Evolutionary conservation across 2,888 invertebrate genomes (phyloP).

Genomic region (Mimumesa dahlbomi): DNA sequence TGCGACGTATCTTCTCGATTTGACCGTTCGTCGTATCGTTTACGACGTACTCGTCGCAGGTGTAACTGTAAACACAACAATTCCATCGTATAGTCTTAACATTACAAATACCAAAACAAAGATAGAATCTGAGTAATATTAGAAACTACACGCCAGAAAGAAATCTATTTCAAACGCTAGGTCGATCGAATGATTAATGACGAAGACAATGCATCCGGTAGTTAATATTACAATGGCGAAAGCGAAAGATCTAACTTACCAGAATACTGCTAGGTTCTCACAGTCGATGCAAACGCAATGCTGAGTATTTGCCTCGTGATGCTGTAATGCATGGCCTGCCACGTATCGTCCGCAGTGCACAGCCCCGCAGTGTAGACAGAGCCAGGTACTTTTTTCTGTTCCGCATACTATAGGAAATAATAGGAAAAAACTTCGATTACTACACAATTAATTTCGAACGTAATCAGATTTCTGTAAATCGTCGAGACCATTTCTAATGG

Average conservation of each 20-base stretch:
- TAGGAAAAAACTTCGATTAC: no score
- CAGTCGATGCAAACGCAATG: conserved; percentile 91
- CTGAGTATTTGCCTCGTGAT: conserved; percentile 83
- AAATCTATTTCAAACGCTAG: no score
- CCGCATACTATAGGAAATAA: conserved; percentile 85
- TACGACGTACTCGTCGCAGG: conserved; percentile 90
- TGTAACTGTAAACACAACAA: conserved; percentile 83
- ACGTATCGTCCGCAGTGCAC: conserved; percentile 90
- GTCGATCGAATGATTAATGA: neutral
- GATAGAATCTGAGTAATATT: no score
- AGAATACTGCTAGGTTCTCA: conserved; percentile 87
- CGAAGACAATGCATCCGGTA: neutral
- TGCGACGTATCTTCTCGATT: conserved; percentile 83
- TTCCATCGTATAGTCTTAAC: no score
- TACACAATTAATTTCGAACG: no score
- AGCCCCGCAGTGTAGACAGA: conserved; percentile 88
- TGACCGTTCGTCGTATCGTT: conserved; percentile 85
- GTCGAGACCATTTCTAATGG: no score
- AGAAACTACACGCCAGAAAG: neutral
- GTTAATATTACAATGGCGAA: conserved; percentile 19
- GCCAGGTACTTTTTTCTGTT: conserved; percentile 86
- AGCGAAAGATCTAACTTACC: conserved; percentile 81
- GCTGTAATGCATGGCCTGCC: conserved; percentile 88
- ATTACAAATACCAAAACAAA: no score
- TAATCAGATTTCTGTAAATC: no score